Percentiles rank a stretch among this genome's conserved stretches.
Evolutionary conservation across 2,888 invertebrate species (phyloP).

Genomic region (Callimorpha dominula): DNA sequence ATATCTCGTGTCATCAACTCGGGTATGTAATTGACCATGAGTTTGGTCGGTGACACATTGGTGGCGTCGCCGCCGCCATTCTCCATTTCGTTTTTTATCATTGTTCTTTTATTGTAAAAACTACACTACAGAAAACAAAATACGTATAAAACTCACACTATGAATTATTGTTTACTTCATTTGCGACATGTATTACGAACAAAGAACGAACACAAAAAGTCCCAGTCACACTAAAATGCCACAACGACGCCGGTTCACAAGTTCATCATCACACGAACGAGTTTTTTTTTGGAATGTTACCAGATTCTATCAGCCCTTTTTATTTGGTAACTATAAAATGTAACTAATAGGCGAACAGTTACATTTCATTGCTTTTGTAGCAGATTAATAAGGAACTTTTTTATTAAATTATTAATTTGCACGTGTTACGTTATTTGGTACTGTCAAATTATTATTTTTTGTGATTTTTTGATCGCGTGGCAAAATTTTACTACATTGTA

Average conservation of each 20-base stretch:
- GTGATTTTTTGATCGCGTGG: constrained; percentile 72
- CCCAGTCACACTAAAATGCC: constrained; percentile 79
- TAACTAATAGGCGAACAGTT: constrained; percentile 40
- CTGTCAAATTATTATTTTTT: constrained; percentile 69
- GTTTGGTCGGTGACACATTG: constrained; percentile 87
- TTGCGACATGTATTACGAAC: constrained; percentile 79
- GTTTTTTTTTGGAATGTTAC: constrained; percentile 84
- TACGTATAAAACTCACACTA: constrained; percentile 79
- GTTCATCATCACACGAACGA: constrained; percentile 80
- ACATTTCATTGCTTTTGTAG: constrained; percentile 51
- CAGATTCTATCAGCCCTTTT: constrained; percentile 68
- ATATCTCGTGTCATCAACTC: constrained; percentile 86
- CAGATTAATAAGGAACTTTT: constrained; percentile 31
- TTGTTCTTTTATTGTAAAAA: constrained; percentile 74
- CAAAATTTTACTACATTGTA: constrained; percentile 62
- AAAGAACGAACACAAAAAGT: constrained; percentile 83
- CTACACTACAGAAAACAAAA: constrained; percentile 84
- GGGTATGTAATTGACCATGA: constrained; percentile 87
- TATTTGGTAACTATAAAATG: constrained; percentile 49
- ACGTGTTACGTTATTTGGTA: constrained; percentile 63
- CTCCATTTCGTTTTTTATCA: constrained; percentile 84
- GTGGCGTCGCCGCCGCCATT: constrained; percentile 86
- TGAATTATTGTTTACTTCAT: constrained; percentile 77
- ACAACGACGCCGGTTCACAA: constrained; percentile 85
- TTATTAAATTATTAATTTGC: constrained; percentile 45